Conservation (phyloP, 2,113 vertebrate species). For the Phalacrocorax carbo region DNA sequence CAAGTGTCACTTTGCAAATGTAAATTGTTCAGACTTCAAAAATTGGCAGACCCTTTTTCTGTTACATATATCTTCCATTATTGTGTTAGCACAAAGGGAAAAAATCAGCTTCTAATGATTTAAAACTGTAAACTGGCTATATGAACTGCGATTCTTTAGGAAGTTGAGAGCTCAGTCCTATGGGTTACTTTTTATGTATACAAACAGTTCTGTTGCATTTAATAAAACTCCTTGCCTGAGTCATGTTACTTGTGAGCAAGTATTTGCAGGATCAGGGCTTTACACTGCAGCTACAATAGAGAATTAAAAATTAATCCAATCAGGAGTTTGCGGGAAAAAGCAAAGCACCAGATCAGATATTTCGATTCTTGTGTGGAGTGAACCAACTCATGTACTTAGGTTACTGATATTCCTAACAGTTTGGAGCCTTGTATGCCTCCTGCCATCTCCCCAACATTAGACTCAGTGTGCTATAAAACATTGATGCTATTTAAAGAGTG, state of each 20-base stretch:
- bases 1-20: not conserved
- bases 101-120: not conserved
- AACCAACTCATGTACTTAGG: not conserved
- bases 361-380: not conserved
- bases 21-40: not conserved
- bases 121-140: not conserved
- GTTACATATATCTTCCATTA: not conserved
- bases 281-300: not conserved
- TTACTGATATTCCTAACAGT: not conserved
- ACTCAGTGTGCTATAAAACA: not conserved
- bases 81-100: not conserved
- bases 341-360: not conserved
- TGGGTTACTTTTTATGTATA: not conserved
- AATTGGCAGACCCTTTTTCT: not conserved
- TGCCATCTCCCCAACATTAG: not conserved
- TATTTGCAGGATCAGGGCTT: not conserved
- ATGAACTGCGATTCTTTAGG: not conserved
- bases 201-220: not conserved
- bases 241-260: not conserved
- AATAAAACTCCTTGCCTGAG: not conserved
- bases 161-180: not conserved
- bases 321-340: not conserved
- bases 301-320: not conserved
- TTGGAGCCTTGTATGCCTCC: not conserved
- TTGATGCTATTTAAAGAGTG: not conserved